Conservation (phyloP, 1,140 invertebrate genomes). For the Paraescarpia echinospica region DNA sequence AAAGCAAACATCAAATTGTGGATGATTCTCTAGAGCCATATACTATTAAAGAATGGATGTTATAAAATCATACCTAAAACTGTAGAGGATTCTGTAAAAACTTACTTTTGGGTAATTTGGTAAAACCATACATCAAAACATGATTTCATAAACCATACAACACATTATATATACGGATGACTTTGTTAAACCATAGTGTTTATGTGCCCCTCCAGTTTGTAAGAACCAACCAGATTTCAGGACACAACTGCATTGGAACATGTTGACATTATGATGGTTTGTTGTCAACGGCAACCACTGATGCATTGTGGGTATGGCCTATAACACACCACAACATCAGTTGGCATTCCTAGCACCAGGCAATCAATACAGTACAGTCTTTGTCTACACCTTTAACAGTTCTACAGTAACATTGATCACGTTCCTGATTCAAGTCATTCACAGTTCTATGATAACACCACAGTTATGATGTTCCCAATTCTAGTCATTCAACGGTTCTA, state of each 20-base stretch:
- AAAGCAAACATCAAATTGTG: too few relatives aligned
- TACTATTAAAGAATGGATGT: too few relatives aligned
- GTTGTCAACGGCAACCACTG: too few relatives aligned
- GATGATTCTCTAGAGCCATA: too few relatives aligned
- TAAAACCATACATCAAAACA: background rate
- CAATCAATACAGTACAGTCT: too few relatives aligned
- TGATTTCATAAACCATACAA: too few relatives aligned
- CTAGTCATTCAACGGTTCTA: background rate
- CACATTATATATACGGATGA: too few relatives aligned
- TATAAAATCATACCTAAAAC: background rate
- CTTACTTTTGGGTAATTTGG: background rate
- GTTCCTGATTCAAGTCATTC: background rate
- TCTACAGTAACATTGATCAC: background rate
- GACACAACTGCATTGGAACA: background rate
- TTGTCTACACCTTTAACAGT: background rate
- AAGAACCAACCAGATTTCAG: background rate
- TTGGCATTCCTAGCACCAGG: too few relatives aligned
- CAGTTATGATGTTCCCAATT: background rate
- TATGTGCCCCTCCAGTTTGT: background rate
- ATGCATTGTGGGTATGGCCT: too few relatives aligned
- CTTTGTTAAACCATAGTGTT: background rate
- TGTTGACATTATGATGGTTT: background rate
- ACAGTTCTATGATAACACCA: too few relatives aligned
- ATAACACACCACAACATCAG: too few relatives aligned
- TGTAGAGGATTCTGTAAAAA: background rate